Conservation (phyloP, 2,888 invertebrate genomes). For the Miltochrista miniata region DNA sequence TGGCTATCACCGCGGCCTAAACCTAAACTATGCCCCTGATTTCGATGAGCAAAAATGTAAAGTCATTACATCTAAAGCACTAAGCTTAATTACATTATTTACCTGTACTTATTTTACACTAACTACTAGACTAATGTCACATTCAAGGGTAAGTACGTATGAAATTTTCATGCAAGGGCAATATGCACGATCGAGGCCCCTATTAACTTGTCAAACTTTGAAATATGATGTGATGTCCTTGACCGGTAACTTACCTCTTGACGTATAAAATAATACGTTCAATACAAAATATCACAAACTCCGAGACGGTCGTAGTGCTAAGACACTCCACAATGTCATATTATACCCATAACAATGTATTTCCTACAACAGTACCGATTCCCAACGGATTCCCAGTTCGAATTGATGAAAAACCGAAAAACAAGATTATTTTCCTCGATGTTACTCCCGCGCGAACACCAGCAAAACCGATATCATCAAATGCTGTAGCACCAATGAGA, state of each 20-base stretch:
- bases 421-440: constrained; percentile 68
- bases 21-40: no score
- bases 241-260: constrained; percentile 48
- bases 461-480: constrained; percentile 50
- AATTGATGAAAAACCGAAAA: constrained; percentile 56
- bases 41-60: no score
- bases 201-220: constrained; percentile 74
- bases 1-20: no score
- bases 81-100: no score
- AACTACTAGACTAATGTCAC: constrained; percentile 37
- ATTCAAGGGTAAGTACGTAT: constrained; percentile 65
- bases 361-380: constrained; percentile 48
- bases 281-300: constrained; percentile 32
- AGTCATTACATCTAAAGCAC: no score
- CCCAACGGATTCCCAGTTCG: constrained; percentile 64
- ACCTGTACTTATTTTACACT: no score
- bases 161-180: constrained; percentile 65
- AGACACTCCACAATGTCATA: constrained; percentile 52
- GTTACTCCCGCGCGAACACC: constrained; percentile 67
- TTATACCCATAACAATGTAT: constrained; percentile 56
- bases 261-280: constrained; percentile 38
- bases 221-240: constrained; percentile 57
- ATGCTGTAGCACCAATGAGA: constrained; percentile 60
- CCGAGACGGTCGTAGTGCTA: constrained; percentile 22
- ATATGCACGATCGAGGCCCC: constrained; percentile 44